phyloP scores from a whole-genome alignment of 2,113 vertebrate genomes.

The Irena cyanogastra region DNA sequence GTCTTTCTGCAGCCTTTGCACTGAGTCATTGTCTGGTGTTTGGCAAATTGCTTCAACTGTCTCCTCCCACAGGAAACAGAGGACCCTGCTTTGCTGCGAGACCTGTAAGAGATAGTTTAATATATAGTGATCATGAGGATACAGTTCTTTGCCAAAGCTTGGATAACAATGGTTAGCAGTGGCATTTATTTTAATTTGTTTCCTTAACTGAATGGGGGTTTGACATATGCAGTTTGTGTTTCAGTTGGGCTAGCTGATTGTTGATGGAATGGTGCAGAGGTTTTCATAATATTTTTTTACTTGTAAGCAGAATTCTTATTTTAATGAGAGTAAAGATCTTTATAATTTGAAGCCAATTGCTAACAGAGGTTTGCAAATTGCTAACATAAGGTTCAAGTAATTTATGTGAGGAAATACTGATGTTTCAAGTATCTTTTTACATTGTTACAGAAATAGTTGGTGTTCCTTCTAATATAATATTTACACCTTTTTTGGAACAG shows the following conservation, averaged over 20 bases:
- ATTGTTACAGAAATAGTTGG: neutral
- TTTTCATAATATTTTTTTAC: neutral
- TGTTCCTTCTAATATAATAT: neutral
- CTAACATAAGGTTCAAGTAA: neutral
- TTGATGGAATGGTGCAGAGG: neutral
- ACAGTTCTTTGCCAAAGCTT: neutral
- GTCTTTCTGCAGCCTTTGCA: neutral
- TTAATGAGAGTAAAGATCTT: neutral
- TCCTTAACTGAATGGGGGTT: neutral
- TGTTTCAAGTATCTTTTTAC: neutral
- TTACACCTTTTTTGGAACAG: neutral
- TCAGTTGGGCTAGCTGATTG: neutral
- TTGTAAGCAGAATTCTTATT: neutral
- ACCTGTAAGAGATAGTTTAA: neutral
- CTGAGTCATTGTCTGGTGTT: neutral
- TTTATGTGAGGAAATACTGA: neutral
- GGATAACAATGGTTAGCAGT: neutral
- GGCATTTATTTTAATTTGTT: neutral
- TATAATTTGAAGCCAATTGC: neutral
- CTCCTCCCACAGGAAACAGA: neutral
- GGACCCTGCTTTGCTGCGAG: neutral
- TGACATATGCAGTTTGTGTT: neutral
- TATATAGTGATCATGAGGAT: neutral
- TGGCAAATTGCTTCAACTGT: neutral
- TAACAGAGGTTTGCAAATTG: neutral